Conservation (phyloP, 2,113 vertebrate genomes). For the Motacilla tschutschensis region DNA sequence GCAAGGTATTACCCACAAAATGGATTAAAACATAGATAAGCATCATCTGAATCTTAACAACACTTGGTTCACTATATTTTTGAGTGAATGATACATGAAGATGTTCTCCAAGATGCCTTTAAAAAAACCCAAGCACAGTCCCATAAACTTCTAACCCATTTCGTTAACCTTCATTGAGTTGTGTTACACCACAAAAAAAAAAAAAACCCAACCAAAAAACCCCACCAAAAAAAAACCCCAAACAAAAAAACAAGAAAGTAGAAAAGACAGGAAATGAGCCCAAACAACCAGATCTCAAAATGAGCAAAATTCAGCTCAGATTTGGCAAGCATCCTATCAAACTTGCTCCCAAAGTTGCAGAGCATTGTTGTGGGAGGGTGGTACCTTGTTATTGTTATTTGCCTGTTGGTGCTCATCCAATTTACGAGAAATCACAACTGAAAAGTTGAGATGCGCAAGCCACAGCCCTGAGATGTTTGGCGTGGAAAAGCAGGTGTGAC, state of each 20-base stretch:
- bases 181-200: not conserved
- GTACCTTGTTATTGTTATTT: not conserved
- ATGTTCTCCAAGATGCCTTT: not conserved
- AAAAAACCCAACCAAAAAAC: not conserved
- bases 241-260: not conserved
- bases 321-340: not conserved
- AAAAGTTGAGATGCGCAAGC: not conserved
- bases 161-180: not conserved
- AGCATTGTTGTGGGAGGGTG: not conserved
- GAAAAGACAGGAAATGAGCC: constrained; percentile 4
- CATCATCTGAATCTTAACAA: not conserved
- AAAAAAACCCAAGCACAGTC: not conserved
- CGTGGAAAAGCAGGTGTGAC: not conserved
- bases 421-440: not conserved
- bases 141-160: not conserved
- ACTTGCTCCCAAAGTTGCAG: not conserved
- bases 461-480: not conserved
- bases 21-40: not conserved
- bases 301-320: not conserved
- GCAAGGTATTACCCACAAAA: not conserved
- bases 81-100: not conserved
- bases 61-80: not conserved
- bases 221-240: not conserved
- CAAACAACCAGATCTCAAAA: not conserved
- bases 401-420: not conserved